These are phyloP conservation scores for Camptogramma bilineatum DNA, from an alignment of 2,888 invertebrate species.

Conservation along the genomic window DNA sequence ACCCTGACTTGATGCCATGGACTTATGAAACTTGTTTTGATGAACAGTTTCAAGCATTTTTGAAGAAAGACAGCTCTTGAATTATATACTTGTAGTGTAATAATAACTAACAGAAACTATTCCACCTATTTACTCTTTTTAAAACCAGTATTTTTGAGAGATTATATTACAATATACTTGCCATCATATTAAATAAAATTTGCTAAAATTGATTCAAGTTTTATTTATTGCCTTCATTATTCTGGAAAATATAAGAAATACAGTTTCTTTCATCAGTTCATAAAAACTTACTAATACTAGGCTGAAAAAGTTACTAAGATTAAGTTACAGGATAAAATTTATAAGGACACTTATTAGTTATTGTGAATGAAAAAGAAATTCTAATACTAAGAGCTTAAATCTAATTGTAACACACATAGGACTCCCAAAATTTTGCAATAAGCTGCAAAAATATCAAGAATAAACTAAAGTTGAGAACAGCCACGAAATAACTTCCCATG, in stretches of 20 bases:
- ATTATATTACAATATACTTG: slow-evolving; percentile 3
- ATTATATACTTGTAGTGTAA: not conserved
- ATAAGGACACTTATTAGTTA: slow-evolving; percentile 15
- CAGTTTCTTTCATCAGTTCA: slow-evolving; percentile 23
- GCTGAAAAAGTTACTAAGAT: slow-evolving; percentile 17
- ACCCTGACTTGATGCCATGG: slow-evolving; percentile 80
- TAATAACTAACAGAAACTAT: slow-evolving; percentile 1
- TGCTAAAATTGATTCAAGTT: slow-evolving; percentile 17
- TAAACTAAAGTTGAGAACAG: not conserved
- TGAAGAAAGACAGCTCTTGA: slow-evolving; percentile 50
- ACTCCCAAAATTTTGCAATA: slow-evolving; percentile 8
- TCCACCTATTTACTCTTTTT: slow-evolving; percentile 19
- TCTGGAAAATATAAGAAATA: slow-evolving; percentile 15
- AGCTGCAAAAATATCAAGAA: slow-evolving; percentile 10
- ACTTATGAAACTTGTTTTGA: slow-evolving; percentile 77
- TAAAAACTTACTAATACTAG: slow-evolving; percentile 16
- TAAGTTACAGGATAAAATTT: slow-evolving; percentile 17
- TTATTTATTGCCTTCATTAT: slow-evolving; percentile 24
- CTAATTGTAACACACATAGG: slow-evolving; percentile 32
- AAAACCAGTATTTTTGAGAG: slow-evolving; percentile 13
- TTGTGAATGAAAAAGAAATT: slow-evolving; percentile 7
- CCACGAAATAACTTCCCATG: not conserved
- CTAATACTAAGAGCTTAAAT: slow-evolving; percentile 21
- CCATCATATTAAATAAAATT: slow-evolving; percentile 19
- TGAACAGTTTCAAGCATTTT: slow-evolving; percentile 75